Evolutionary conservation across 1,140 invertebrate genomes (phyloP), one percentile per base, ranked within the genome.

Genomic region (Bombyx mandarina): DNA sequence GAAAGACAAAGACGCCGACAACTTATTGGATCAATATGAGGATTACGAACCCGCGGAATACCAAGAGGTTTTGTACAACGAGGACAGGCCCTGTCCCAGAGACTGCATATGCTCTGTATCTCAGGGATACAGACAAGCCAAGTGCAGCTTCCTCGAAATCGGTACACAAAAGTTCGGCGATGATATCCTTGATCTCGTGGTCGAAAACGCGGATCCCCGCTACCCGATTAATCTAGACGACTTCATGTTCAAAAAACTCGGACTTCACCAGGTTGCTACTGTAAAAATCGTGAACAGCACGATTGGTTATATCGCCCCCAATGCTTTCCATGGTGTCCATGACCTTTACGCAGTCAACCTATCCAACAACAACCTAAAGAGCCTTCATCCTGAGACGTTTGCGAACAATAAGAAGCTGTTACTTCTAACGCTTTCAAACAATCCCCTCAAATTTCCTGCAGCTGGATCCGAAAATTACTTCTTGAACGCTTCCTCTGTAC

Each of bases 301-400:
- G 18, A 88, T 91, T 59, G 78, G 78, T 22, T 88, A 80, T 52
- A 78, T 91, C 60, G 86, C 86, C 61, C 80, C 86, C 3, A 91
- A 88, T 8, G 92, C 92, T 0, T 94, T 94, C 78, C 86, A 90
- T 48, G 92, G 91, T 1, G 77, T 93, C 9, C 71, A 89, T 8
- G 90, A 92, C 53, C 80, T 94, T 1, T 92, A 91, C 57, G 88
- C 91, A 3, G 88, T 94, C 0, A 93, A 93, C 65, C 77, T 94
- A 43, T 92, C 92, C 0, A 89, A 91, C 63, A 93, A 92, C 53
- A 89, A 89, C 49, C 79, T 93, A 12, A 87, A 90, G 43, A 85
- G 86, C 35, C 81, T 94, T 26, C 90, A 93, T 65, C 91, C 91
- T 0, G 90, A 93, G 60, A 91, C 91, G 1, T 93, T 94, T 75